A percentile compares a stretch with the other conserved stretches of the same genome.
phyloP scores from a whole-genome alignment of 2,797 vertebrate genomes.

The Enteromius thamalakanensis region DNA sequence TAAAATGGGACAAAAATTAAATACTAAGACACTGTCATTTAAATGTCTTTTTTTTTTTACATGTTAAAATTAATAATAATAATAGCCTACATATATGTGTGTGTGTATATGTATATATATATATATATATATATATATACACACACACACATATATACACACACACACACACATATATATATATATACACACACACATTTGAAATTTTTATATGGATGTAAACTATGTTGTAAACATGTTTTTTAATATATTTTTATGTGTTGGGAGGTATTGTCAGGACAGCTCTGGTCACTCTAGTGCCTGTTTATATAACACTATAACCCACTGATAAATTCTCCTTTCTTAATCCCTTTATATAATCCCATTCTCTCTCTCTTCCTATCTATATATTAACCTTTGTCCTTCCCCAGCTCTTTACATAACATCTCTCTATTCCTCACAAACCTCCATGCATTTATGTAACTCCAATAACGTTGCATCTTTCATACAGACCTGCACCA shows the following conservation, averaged over 20 bases:
- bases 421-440: slow-evolving; percentile 72
- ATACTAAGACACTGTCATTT: neutral
- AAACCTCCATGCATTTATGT: slow-evolving; percentile 74
- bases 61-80: no score
- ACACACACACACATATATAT: no score
- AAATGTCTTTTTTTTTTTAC: neutral
- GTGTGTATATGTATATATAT: no score
- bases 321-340: slow-evolving; percentile 72
- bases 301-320: slow-evolving; percentile 75
- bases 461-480: slow-evolving; percentile 69
- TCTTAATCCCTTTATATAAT: slow-evolving; percentile 80
- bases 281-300: slow-evolving; percentile 36
- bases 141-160: no score
- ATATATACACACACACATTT: no score
- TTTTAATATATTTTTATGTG: neutral
- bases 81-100: no score
- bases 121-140: no score
- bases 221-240: neutral
- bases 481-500: slow-evolving; percentile 38
- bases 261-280: slow-evolving; percentile 29
- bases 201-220: no score
- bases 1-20: neutral
- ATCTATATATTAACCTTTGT: slow-evolving; percentile 80
- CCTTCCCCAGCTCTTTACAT: slow-evolving; percentile 76
- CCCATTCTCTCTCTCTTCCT: slow-evolving; percentile 66